These are phyloP conservation scores for Bombyx mori DNA, from an alignment of 1,140 invertebrate species.

Conservation along the genomic window DNA sequence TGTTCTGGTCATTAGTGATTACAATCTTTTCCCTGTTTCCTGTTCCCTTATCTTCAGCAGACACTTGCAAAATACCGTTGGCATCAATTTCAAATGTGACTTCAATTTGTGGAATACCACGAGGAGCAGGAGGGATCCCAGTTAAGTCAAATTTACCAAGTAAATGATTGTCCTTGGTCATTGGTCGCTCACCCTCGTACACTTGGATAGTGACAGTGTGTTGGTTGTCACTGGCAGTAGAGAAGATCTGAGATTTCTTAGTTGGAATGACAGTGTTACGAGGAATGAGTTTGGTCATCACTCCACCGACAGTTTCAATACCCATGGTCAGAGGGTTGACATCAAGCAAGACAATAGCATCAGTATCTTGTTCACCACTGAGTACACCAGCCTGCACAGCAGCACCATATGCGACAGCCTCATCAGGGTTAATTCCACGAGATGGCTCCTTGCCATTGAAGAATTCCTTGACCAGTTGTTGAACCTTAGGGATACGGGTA, in stretches of 20 bases:
- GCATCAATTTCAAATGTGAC: conserved; percentile 99
- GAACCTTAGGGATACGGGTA: conserved; percentile 99
- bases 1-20: conserved; percentile 98
- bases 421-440: conserved; percentile 98
- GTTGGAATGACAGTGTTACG: conserved; percentile 99
- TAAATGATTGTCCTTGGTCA: conserved; percentile 99
- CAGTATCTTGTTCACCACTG: conserved; percentile 91
- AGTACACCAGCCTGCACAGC: conserved; percentile 97
- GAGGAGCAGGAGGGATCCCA: conserved; percentile 96
- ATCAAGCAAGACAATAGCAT: conserved; percentile 96
- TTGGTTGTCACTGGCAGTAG: conserved; percentile 98
- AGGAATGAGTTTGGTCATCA: conserved; percentile 99
- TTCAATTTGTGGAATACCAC: conserved; percentile 99
- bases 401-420: conserved; percentile 98
- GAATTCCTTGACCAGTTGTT: conserved; percentile 98
- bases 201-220: conserved; percentile 98
- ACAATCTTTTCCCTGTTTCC: conserved; percentile 99
- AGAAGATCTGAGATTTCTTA: conserved; percentile 99
- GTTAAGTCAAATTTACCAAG: conserved; percentile 98
- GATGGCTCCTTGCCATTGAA: conserved; percentile 98
- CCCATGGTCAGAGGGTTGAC: conserved; percentile 99
- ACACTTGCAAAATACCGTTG: conserved; percentile 97
- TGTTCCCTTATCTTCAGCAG: conserved; percentile 98
- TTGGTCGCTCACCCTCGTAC: conserved; percentile 89
- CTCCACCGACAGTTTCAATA: conserved; percentile 99